phyloP scores from a whole-genome alignment of 2,888 invertebrate species.

The Lasius fuliginosus region DNA sequence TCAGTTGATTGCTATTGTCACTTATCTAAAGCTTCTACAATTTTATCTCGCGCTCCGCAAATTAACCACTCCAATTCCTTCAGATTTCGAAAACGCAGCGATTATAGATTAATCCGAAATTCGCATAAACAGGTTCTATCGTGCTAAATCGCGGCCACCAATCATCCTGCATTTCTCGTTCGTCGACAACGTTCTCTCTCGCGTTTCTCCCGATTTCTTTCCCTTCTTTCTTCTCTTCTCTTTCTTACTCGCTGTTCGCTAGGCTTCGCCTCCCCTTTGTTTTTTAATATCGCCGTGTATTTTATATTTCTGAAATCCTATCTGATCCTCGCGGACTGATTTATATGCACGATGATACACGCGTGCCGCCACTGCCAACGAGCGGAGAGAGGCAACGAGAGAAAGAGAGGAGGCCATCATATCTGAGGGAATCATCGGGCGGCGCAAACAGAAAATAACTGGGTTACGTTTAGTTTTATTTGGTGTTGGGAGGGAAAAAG shows the following conservation, averaged over 20 bases:
- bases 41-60: background rate
- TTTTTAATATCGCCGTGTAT: constrained; percentile 83
- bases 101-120: constrained; percentile 74
- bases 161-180: constrained; percentile 63
- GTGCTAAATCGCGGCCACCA: constrained; percentile 72
- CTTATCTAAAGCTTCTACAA: background rate
- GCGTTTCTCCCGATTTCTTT: constrained; percentile 24
- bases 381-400: constrained; percentile 68
- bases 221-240: background rate
- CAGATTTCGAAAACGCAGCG: constrained; percentile 36
- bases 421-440: constrained; percentile 83
- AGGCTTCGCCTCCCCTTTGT: constrained; percentile 72
- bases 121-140: constrained; percentile 74
- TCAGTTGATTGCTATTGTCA: background rate
- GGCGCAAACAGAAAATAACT: constrained; percentile 85
- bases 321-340: constrained; percentile 85
- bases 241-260: constrained; percentile 20
- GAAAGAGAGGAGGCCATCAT: constrained; percentile 78
- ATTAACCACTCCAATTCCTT: background rate
- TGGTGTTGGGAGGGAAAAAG: constrained; percentile 71
- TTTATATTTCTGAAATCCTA: constrained; percentile 85
- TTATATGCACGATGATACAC: constrained; percentile 86
- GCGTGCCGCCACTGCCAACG: constrained; percentile 86
- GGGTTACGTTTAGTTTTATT: constrained; percentile 86
- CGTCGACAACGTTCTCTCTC: constrained; percentile 24